Base-by-base conservation (phyloP, 2,797 vertebrate genomes). In the Rhinella marina region DNA sequence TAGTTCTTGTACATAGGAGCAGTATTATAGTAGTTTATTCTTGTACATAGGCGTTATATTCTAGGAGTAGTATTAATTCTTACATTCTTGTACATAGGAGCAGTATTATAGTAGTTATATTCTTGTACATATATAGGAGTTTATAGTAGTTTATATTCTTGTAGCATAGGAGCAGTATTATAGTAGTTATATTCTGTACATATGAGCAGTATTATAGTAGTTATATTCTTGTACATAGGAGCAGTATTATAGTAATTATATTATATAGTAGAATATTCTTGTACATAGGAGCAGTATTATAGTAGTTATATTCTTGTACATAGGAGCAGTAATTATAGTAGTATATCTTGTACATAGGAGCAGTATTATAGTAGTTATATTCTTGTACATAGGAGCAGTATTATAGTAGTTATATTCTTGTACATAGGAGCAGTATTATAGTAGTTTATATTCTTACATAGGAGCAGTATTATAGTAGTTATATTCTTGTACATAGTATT, bases 301-400 rank as follows among this genome's bases (percentile, higher is more conserved):
- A 41, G 41, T 41, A 41, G 41, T 41, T 41, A 41, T 41, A 41
- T 41, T 41, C 41, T 41, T 6, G 3, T 41, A 41, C 41, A 41
- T 41, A 41, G 64, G 56, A 5, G n/a, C 64, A 66, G n/a, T 66
- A 29, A 29, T 70, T 70, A 70, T 29, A 29, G 66, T 70, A 70
- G 66, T 70, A 70, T 70, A 70, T 70, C 27, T 32, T 70, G 66
- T 70, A 70, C 1, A 70, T 70, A 70, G 66, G 27, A 2, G 25
- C 66, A 70, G 66, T 70, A 70, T 70, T 70, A 29, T 70, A 70
- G 66, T 70, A 70, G 27, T 70, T 70, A 70, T 32, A 70, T 32
- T 68, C 64, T 29, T 68, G 64, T 68, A 68, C 13, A 68, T 68
- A 29, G 64, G 64, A 7, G 13, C 25, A 68, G 23, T 64, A 59